Base-by-base conservation (phyloP, 2,113 vertebrate species). In the Cyprinus carpio region DNA sequence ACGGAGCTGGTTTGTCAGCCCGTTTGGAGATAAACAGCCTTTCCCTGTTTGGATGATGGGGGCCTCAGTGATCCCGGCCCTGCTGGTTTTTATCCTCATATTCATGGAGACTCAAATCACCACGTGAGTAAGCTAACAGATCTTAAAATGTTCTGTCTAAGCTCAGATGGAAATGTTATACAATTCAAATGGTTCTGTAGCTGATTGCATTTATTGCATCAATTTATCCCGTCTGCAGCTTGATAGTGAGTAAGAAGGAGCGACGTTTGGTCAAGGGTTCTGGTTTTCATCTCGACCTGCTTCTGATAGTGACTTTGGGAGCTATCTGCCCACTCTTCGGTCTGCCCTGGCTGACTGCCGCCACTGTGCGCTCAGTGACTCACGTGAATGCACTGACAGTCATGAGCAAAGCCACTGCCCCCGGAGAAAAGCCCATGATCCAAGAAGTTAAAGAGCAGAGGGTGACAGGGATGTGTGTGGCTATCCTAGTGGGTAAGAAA, bases 11-110 rank as follows among this genome's bases (percentile, higher is more conserved):
- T 97, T 99, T 93, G 97, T 99, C 90, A 97, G 96, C 29, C 98
- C 98, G 0, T 93, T 99, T 88, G 98, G 98, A 83, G 96, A 96
- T 67, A 95, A 96, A 82, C 94, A 96, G 27, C 93, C 96, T 1
- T 99, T 99, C 88, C 98, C 98, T 43, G 88, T 96, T 37, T 99
- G 98, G 98, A 98, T 99, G 98, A 99, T 99, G 96, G 97, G 96
- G 97, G 40, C 97, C 0, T 96, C 97, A 0, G 92, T 97, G 8
- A 95, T 99, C n/a, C 98, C 98, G 0, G 98, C 98, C 4, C 94
- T 99, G 25, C 93, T 99, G 15, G 97, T 99, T 89, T 98, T 99
- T 92, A 99, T 99, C 91, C 96, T 99, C 83, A 99, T 99, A 92
- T 99, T 99, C 40, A 43, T 43, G 40, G 40, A 43, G 40, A 43